These are phyloP conservation scores for Clanis bilineata DNA, from an alignment of 2,888 invertebrate genomes.

Conservation along the genomic window DNA sequence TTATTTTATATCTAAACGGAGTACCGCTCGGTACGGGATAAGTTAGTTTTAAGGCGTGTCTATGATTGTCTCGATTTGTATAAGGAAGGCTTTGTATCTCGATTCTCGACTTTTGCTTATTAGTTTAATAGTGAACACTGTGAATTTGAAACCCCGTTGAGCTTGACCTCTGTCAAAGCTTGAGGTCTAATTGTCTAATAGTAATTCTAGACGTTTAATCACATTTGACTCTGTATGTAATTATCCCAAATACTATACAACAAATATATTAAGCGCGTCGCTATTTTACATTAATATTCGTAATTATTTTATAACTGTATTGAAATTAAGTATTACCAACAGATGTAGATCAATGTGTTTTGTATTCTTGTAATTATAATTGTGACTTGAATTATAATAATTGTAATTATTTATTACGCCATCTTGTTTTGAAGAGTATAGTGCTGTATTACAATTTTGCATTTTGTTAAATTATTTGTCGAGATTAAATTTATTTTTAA, in stretches of 20 bases:
- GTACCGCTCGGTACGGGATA: slow-evolving; percentile 70
- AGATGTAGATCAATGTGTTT: slow-evolving; percentile 54
- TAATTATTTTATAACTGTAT: slow-evolving; percentile 50
- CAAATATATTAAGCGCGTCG: slow-evolving; percentile 62
- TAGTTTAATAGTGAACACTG: slow-evolving; percentile 39
- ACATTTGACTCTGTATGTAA: slow-evolving; percentile 22
- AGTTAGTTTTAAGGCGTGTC: slow-evolving; percentile 70
- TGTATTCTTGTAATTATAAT: slow-evolving; percentile 54
- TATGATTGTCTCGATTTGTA: slow-evolving; percentile 67
- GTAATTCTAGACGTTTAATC: slow-evolving; percentile 33
- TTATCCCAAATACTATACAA: slow-evolving; percentile 36
- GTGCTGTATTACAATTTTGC: slow-evolving; percentile 59
- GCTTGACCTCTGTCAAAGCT: slow-evolving; percentile 27
- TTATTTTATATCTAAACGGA: slow-evolving; percentile 27
- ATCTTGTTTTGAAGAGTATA: slow-evolving; percentile 57
- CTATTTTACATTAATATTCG: slow-evolving; percentile 50
- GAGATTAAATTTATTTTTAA: slow-evolving; percentile 79
- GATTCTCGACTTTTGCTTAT: slow-evolving; percentile 49
- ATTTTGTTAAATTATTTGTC: slow-evolving; percentile 80
- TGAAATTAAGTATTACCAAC: slow-evolving; percentile 58
- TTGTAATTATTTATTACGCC: slow-evolving; percentile 69
- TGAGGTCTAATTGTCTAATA: slow-evolving; percentile 29
- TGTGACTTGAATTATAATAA: slow-evolving; percentile 53
- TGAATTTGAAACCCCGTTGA: slow-evolving; percentile 63
- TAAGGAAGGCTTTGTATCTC: slow-evolving; percentile 49